Conservation (phyloP, 1,140 invertebrate genomes). For the Drosophila ercepeae region DNA sequence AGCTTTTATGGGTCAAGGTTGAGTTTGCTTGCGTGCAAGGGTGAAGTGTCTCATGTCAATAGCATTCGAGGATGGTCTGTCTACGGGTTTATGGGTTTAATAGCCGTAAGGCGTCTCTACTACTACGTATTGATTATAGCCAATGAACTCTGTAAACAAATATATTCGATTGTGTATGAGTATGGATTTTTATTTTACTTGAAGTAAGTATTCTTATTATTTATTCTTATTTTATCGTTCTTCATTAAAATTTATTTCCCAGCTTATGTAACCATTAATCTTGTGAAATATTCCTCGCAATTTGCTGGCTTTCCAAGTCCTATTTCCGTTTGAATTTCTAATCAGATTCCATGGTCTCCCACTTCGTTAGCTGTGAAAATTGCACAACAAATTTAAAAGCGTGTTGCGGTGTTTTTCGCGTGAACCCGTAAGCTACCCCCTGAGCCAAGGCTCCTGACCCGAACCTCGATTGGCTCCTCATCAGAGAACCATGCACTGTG, state of each 20-base stretch:
- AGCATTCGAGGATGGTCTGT: conserved; percentile 6
- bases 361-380: conserved; percentile 43
- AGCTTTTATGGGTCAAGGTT: conserved; percentile 60
- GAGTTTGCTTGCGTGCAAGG: not conserved
- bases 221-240: not conserved
- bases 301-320: conserved; percentile 13
- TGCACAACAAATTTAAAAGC: conserved; percentile 39
- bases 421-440: not conserved
- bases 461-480: conserved; percentile 22
- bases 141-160: not conserved
- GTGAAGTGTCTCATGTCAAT: conserved; percentile 19
- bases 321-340: conserved; percentile 21
- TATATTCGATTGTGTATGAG: not conserved
- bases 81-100: conserved; percentile 9
- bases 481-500: conserved; percentile 19
- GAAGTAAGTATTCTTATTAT: not conserved
- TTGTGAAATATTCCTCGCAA: conserved; percentile 4
- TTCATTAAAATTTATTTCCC: not conserved
- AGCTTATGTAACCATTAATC: conserved; percentile 3
- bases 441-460: not conserved
- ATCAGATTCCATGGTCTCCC: conserved; percentile 22
- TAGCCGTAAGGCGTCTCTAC: conserved; percentile 3
- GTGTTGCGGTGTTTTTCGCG: conserved; percentile 33
- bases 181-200: not conserved
- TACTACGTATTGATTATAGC: not conserved